Evolutionary conservation across 1,140 invertebrate genomes (phyloP).

Genomic region (Plodia interpunctella): DNA sequence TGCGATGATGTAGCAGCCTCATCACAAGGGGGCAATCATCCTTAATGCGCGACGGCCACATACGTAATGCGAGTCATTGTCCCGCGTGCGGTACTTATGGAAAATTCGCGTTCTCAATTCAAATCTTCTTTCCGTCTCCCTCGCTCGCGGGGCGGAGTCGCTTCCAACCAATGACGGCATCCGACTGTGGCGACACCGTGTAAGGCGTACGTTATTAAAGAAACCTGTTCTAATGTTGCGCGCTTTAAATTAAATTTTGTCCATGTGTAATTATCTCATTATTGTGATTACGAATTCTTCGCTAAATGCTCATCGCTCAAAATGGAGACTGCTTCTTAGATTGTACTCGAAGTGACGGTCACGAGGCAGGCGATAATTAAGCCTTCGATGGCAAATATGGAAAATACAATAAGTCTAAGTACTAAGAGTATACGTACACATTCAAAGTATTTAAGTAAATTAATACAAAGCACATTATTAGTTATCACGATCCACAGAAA

Average conservation of each 20-base stretch:
- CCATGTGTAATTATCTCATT: constrained; percentile 76
- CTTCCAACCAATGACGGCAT: constrained; percentile 68
- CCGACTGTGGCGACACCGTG: constrained; percentile 69
- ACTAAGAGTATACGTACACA: constrained; percentile 15
- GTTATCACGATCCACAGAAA: constrained; percentile 52
- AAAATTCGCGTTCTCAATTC: constrained; percentile 75
- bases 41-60: constrained; percentile 72
- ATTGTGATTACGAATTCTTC: constrained; percentile 74
- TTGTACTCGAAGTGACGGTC: constrained; percentile 40
- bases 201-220: constrained; percentile 76
- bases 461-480: constrained; percentile 49
- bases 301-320: constrained; percentile 69
- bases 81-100: constrained; percentile 74
- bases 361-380: constrained; percentile 39
- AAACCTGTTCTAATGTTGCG: constrained; percentile 77
- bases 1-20: constrained; percentile 69
- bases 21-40: constrained; percentile 74
- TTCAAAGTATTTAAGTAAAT: constrained; percentile 35
- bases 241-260: constrained; percentile 77
- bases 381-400: constrained; percentile 24
- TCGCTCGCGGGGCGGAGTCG: constrained; percentile 71
- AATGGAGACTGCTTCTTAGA: constrained; percentile 56
- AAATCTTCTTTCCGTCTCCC: constrained; percentile 71
- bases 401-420: constrained; percentile 15
- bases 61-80: constrained; percentile 76